Percentiles rank a stretch among this genome's conserved stretches.
Evolutionary conservation across 2,888 invertebrate species (phyloP).

Genomic region (Ptilodon capucinus): DNA sequence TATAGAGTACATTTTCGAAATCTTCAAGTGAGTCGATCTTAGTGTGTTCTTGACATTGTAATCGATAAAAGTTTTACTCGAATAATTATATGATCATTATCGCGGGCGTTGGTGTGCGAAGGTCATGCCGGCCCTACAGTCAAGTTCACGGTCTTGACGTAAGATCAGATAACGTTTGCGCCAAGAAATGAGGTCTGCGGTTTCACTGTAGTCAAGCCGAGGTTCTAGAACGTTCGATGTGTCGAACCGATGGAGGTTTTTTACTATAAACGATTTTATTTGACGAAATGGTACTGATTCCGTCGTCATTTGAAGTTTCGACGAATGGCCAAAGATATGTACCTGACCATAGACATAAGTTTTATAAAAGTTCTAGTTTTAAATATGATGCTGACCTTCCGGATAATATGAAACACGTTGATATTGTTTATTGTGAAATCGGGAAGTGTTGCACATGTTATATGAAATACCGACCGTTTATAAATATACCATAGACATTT

Average conservation of each 20-base stretch:
- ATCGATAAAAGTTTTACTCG: background rate
- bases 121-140: constrained; percentile 27
- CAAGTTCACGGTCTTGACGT: constrained; percentile 46
- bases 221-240: constrained; percentile 1
- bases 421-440: background rate
- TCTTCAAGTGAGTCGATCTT: background rate
- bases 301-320: too few species aligned
- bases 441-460: background rate
- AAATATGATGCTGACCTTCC: too few species aligned
- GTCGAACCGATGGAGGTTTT: background rate
- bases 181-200: constrained; percentile 29
- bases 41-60: constrained; percentile 13
- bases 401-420: background rate
- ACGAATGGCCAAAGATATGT: too few species aligned
- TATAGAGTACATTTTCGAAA: background rate
- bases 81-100: background rate
- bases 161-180: constrained; percentile 21
- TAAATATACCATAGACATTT: too few species aligned
- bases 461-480: too few species aligned
- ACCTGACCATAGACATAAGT: too few species aligned
- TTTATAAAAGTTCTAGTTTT: too few species aligned
- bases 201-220: constrained; percentile 5
- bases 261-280: background rate
- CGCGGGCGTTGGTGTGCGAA: constrained; percentile 2
- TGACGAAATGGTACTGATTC: too few species aligned